Evolutionary conservation across 1,140 invertebrate genomes (phyloP), one percentile per base, ranked within the genome.

Genomic region (Samia ricini): DNA sequence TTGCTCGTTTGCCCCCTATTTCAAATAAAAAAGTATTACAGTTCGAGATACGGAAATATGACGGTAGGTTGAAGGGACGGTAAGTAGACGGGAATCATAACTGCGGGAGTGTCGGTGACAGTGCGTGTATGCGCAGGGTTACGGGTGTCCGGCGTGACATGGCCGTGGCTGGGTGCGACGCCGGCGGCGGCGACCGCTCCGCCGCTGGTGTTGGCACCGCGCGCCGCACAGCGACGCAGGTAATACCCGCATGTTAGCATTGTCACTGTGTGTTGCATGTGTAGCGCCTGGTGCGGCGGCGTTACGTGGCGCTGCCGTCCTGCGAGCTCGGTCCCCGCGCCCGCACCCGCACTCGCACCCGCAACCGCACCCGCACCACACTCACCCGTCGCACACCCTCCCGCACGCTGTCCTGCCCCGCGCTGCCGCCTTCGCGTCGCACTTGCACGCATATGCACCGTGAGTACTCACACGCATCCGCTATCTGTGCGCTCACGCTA

Each of bases 361-460:
- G 84, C 90, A 56, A 89, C 91, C 60, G 93, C 67, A 89, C n/a
- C n/a, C n/a, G 93, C 83, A 56, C 61, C 83, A 60, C 66, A 50
- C 51, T 60, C 33, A 60, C 56, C 91, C 92, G 33, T 63, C 92
- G 92, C 68, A 91, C 92, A 78, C 88, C 91, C 69, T 84, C 91
- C 69, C 88, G 91, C 77, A 77, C 75, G 92, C 92, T 74, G 93
- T 93, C 74, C 69, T 82, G 71, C 81, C 75, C 74, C 84, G 80
- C 79, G 78, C 82, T 69, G 75, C 77, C 70, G 75, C 84, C 72
- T 84, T 66, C 84, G 80, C 86, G 57, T 79, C 85, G 70, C 92
- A 89, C 76, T 87, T 93, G 90, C 93, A 94, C 93, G 92, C 94
- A 88, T 94, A 94, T 88, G 91, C 94, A 81, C 93, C 92, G 93